Base-by-base conservation (phyloP, 1,140 invertebrate species). In the Ostrea denselamellosa region DNA sequence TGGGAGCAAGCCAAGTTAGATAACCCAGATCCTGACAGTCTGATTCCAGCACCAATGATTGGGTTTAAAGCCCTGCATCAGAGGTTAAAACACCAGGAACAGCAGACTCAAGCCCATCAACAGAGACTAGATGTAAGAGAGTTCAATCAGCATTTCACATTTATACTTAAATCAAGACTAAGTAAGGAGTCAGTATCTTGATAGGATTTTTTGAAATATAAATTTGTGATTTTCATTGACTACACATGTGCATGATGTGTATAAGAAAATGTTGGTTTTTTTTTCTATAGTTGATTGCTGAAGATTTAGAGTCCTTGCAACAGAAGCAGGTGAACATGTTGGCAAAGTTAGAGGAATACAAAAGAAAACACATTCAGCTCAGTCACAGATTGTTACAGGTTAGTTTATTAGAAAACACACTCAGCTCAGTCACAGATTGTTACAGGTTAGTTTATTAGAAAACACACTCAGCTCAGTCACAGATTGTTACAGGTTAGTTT, bases 1-100 rank as follows among this genome's bases (percentile, higher is more conserved):
- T 96, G 96, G 96, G 93, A 96, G 92, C 98, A 99, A 94, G 98
- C 98, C 0, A 98, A 98, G 93, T 94, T 97, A 44, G 98, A 99
- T 92, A 99, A 99, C 95, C 98, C 98, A 0, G 97, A 99, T 95
- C 96, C 97, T 10, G 96, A 96, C 53, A 96, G 97, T 90, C 97
- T 98, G 86, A 97, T 99, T 92, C 98, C 98, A 0, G 97, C 98
- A 4, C 98, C 98, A 2, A 97, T 99, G 94, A 96, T 99, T 89
- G 98, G 98, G 0, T 99, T 99, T 92, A 95, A 96, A 77, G 96
- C 98, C 94, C 96, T 98, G 0, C 97, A 98, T 92, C 96, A 97
- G 94, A 96, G 98, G 54, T 96, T 98, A n/a, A 93, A 93, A 87
- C 92, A 92, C 28, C 94, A 95, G 87, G 93, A 94, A 62, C 92